phyloP scores from a whole-genome alignment of 2,888 invertebrate species.

The Cylloceria caligata region DNA sequence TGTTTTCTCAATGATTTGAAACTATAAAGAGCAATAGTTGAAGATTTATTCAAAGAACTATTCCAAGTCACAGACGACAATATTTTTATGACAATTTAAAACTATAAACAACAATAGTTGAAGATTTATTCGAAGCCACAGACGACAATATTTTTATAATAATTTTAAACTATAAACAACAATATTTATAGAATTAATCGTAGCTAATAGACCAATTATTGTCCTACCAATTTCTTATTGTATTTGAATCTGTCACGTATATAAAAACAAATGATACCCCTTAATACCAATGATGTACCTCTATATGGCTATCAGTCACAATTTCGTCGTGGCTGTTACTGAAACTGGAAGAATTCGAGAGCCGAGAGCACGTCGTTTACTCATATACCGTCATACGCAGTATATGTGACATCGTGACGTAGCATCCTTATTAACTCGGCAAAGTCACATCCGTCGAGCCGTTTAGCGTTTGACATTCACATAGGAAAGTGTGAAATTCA shows the following conservation, averaged over 20 bases:
- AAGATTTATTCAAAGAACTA: neutral
- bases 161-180: too few relatives aligned
- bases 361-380: slow-evolving; percentile 14
- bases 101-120: too few relatives aligned
- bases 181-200: too few relatives aligned
- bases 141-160: neutral
- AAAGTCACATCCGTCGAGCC: slow-evolving; percentile 75
- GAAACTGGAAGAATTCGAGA: slow-evolving; percentile 44
- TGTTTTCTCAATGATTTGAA: neutral
- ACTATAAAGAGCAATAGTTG: neutral
- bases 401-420: slow-evolving; percentile 69
- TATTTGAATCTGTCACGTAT: neutral
- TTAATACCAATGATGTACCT: neutral
- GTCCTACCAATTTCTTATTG: neutral
- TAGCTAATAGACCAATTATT: neutral
- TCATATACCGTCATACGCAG: neutral
- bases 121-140: neutral
- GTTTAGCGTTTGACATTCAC: slow-evolving; percentile 68
- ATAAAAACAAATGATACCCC: neutral
- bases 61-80: too few relatives aligned
- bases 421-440: slow-evolving; percentile 80
- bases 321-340: slow-evolving; percentile 20
- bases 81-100: neutral
- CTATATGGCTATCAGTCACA: neutral
- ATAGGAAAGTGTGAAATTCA: slow-evolving; percentile 50